phyloP scores from a whole-genome alignment of 2,113 vertebrate genomes.

The Phasianus colchicus region DNA sequence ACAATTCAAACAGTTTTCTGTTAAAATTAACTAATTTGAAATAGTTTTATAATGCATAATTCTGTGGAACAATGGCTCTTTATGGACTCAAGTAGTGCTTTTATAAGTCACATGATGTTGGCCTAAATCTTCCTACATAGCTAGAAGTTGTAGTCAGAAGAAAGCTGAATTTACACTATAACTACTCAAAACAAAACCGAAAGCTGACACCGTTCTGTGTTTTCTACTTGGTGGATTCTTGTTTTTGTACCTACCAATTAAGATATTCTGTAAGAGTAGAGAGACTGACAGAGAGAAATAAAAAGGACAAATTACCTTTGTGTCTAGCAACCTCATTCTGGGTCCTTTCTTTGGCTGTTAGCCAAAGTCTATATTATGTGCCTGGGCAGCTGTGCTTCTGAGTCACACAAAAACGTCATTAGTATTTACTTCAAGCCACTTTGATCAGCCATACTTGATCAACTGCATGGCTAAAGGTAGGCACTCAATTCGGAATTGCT shows the following conservation, averaged over 20 bases:
- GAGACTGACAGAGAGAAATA: background rate
- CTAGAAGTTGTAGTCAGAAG: background rate
- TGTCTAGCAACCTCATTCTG: background rate
- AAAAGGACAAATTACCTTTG: background rate
- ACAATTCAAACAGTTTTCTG: background rate
- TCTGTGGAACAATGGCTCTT: background rate
- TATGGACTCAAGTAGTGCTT: background rate
- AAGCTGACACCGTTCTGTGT: background rate
- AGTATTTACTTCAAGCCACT: slow-evolving; percentile 35
- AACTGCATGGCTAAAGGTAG: background rate
- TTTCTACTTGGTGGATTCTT: background rate
- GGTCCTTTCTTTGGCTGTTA: background rate
- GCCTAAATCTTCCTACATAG: background rate
- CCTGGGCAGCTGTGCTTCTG: background rate
- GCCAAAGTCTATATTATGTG: background rate
- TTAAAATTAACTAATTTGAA: background rate
- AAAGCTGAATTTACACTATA: background rate
- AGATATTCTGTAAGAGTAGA: background rate
- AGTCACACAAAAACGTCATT: slow-evolving; percentile 33
- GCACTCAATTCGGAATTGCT: background rate
- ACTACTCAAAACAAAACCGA: background rate
- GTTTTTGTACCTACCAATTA: background rate
- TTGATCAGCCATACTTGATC: slow-evolving; percentile 26
- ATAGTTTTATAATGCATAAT: background rate
- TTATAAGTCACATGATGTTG: background rate